Evolutionary conservation across 2,113 vertebrate genomes (phyloP), one percentile per base, ranked within the genome.

Genomic region (Paradisaea rubra): DNA sequence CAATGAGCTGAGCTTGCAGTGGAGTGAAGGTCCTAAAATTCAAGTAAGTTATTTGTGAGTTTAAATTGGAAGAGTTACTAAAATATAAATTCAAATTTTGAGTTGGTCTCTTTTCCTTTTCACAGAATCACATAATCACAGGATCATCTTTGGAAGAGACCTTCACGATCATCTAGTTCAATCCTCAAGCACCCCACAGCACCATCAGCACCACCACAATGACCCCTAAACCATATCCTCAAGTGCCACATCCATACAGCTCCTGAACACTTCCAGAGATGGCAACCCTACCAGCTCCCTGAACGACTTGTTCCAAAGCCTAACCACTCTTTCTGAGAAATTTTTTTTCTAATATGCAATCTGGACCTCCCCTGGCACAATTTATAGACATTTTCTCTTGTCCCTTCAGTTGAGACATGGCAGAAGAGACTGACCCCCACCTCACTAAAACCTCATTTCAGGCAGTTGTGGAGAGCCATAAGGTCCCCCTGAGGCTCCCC

Each of bases 401-500:
- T 53, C 5, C 24, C 74, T 53, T 60, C 39, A 47, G 14, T 27
- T 41, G 20, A 47, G 30, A 41, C 30, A 54, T 11, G 21, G 24
- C 10, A 31, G 41, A 61, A 61, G 10, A 30, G 24, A 61, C 24
- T n/a, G 39, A 53, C 5, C 1, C 1, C 20, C 4, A 4, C 10
- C 17, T 22, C 6, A 15, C 19, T 57, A 37, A 49, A 66, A 45
- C 28, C 7, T 59, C 15, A 10, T 54, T 41, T 71, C 24, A 56
- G 11, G 49, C 11, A 30, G 13, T 5, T 45, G 19, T n/a, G 52
- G 45, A n/a, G 33, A 30, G 19, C 0, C 0, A 25, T 27, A 53
- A 27, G 21, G 5, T 31, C 11, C 22, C 11, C 25, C 4, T 60
- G 21, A 82, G 9, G 5, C 8, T 68, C 21, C 17, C 8, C 17